A percentile compares a stretch with the other conserved stretches of the same genome.
phyloP scores from a whole-genome alignment of 2,888 invertebrate genomes.

The Oscheius onirici region DNA sequence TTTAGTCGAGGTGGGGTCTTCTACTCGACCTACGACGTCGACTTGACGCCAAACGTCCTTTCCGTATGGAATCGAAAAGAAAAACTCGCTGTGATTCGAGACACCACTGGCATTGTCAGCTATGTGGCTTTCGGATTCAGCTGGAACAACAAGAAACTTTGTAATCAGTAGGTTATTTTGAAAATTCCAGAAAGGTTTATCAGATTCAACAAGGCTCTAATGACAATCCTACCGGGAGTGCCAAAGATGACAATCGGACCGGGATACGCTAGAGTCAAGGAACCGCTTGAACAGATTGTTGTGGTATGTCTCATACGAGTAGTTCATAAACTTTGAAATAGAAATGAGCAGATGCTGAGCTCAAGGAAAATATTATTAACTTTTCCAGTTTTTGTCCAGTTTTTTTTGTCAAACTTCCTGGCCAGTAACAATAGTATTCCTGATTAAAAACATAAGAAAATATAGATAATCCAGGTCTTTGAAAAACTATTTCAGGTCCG shows the following conservation, averaged over 20 bases:
- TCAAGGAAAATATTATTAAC: no score
- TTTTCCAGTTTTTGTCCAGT: no score
- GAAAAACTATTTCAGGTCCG: background rate
- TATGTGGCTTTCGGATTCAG: slow-evolving; percentile 58
- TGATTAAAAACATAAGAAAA: no score
- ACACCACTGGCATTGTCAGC: slow-evolving; percentile 50
- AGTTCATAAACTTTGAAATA: no score
- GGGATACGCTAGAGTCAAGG: slow-evolving; percentile 48
- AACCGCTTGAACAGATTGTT: slow-evolving; percentile 42
- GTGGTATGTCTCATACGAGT: slow-evolving; percentile 38
- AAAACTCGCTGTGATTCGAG: slow-evolving; percentile 49
- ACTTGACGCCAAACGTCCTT: slow-evolving; percentile 48
- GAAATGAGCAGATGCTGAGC: no score
- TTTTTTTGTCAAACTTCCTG: no score
- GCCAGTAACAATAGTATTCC: no score
- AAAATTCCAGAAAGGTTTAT: background rate
- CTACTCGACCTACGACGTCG: slow-evolving; percentile 54
- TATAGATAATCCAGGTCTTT: no score
- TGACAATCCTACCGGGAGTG: slow-evolving; percentile 54
- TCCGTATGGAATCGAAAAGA: slow-evolving; percentile 47
- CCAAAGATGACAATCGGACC: slow-evolving; percentile 49
- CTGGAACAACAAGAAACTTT: slow-evolving; percentile 45
- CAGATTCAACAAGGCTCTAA: slow-evolving; percentile 55
- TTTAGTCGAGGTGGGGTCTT: slow-evolving; percentile 52
- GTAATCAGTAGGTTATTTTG: slow-evolving; percentile 35